These are phyloP conservation scores for Fistularia commersonii DNA, from an alignment of 2,797 vertebrate genomes.

Conservation along the genomic window DNA sequence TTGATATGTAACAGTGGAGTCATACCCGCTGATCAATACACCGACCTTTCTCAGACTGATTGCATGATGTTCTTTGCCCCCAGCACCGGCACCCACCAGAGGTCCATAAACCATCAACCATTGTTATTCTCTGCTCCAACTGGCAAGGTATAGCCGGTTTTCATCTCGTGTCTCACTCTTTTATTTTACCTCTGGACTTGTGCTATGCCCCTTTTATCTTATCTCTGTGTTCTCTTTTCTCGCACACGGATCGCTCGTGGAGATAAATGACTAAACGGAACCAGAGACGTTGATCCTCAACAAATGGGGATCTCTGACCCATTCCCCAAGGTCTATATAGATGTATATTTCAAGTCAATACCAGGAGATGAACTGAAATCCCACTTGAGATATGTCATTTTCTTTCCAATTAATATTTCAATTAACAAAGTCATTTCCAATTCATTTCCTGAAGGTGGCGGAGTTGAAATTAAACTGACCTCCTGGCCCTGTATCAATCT, in stretches of 20 bases:
- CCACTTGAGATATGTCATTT: slow-evolving; percentile 55
- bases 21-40: slow-evolving; percentile 43
- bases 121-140: slow-evolving; percentile 37
- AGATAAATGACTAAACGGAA: slow-evolving; percentile 5
- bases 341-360: slow-evolving; percentile 39
- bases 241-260: slow-evolving; percentile 2
- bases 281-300: slow-evolving; percentile 13
- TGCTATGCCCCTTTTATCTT: slow-evolving; percentile 13
- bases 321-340: slow-evolving; percentile 13
- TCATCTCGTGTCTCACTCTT: slow-evolving; percentile 7
- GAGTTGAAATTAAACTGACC: slow-evolving; percentile 64
- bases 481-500: slow-evolving; percentile 48
- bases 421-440: slow-evolving; percentile 58
- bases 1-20: slow-evolving; percentile 52
- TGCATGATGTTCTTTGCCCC: slow-evolving; percentile 37
- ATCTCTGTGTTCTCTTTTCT: slow-evolving; percentile 4
- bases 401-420: slow-evolving; percentile 68
- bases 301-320: slow-evolving; percentile 30
- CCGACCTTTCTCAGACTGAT: slow-evolving; percentile 50
- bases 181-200: slow-evolving; percentile 15
- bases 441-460: slow-evolving; percentile 48
- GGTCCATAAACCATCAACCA: slow-evolving; percentile 39
- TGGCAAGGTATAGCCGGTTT: background rate
- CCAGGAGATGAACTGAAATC: slow-evolving; percentile 40
- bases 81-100: slow-evolving; percentile 24